These are phyloP conservation scores for Tachyglossus aculeatus DNA, from an alignment of 2,797 vertebrate genomes.

Conservation along the genomic window DNA sequence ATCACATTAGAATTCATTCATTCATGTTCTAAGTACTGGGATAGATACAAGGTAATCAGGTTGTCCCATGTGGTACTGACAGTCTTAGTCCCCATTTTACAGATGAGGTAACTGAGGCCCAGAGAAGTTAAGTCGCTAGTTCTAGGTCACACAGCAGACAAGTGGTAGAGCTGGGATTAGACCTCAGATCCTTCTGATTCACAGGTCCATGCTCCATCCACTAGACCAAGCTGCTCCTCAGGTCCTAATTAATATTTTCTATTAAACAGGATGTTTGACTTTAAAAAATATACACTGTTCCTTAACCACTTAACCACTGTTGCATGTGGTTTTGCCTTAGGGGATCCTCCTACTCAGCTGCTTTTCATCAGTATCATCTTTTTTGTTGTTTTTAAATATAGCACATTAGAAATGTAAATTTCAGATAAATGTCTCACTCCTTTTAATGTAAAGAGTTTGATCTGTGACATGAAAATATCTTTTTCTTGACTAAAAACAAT, in stretches of 20 bases:
- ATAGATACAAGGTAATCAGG: too few relatives aligned
- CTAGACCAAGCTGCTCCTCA: too few relatives aligned
- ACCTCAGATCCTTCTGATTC: too few relatives aligned
- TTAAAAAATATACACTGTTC: neutral
- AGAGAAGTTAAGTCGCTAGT: too few relatives aligned
- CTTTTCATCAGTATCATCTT: fast-evolving
- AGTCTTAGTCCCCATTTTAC: too few relatives aligned
- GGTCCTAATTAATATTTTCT: fast-evolving
- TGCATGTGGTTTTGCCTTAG: neutral
- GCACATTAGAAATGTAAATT: neutral
- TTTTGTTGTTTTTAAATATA: neutral
- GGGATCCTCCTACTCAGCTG: neutral
- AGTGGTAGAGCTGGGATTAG: too few relatives aligned
- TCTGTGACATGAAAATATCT: neutral
- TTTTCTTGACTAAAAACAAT: neutral
- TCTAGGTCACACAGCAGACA: too few relatives aligned
- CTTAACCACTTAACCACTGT: neutral
- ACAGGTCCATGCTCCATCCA: too few relatives aligned
- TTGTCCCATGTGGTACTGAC: too few relatives aligned
- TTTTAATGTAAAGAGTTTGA: neutral
- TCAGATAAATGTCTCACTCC: neutral
- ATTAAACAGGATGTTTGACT: neutral
- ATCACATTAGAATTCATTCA: too few relatives aligned
- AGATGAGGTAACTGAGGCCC: too few relatives aligned
- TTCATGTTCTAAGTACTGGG: too few relatives aligned